Base-by-base conservation (phyloP, 2,888 invertebrate genomes). In the Prosopocoilus inquinatus region DNA sequence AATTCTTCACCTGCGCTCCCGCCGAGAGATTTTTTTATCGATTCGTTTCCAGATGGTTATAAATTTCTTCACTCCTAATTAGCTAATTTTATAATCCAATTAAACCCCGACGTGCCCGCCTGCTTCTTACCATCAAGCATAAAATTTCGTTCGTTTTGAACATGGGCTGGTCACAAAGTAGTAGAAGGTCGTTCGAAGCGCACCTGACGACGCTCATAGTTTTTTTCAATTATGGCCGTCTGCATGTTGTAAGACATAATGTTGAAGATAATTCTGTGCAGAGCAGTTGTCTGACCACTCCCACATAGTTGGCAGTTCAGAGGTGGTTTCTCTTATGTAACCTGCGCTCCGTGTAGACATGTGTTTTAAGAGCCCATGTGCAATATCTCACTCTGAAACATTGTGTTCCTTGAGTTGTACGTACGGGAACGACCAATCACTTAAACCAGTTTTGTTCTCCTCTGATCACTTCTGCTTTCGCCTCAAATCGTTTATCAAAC, bases 1-100 rank as follows among this genome's bases (percentile, higher is more conserved):
- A 66, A 70, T 70, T 67, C 68, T 56, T 65, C 63, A 57, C 55
- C 55, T 38, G 60, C 60, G 60, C 63, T 65, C 64, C 64, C 48
- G 63, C 62, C 54, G 65, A 47, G 64, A 51, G 54, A 63, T 39
- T 54, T 49, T 41, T 54, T 54, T n/a, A n/a, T n/a, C n/a, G n/a
- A 53, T 46, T 11, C 38, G 48, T 13, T 44, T 13, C 16, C 49
- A 43, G 35, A 47, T 41, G 49, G 41, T 34, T 54, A 49, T 54
- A 44, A 53, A 47, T 38, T 16, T 34, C 33, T 20, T 41, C n/a
- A 41, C 8, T 15, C 47, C 53, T 47, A 53, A 53, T 53, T 53
- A 53, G 53, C 53, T 33, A 47, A 35, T 49, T 49, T 54, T 41
- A 44, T 54, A 41, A 39, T 36, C 48, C 48, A 54, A 54, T 54